Evolutionary conservation across 2,113 vertebrate species (phyloP), one percentile per base, ranked within the genome.

Genomic region (Pandion haliaetus): DNA sequence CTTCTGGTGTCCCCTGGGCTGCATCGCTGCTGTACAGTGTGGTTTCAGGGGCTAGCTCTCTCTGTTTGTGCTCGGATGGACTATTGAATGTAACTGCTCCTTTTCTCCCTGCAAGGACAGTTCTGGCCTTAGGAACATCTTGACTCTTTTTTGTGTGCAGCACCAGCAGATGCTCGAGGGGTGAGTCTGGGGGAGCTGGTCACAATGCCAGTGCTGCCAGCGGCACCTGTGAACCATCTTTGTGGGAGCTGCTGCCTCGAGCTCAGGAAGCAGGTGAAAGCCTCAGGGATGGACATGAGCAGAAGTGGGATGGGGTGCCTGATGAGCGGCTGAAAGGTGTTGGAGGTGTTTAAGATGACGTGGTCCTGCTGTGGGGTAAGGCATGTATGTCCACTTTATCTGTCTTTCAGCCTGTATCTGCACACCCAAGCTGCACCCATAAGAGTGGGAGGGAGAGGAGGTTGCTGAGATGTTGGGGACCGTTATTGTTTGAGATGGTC

Each of bases 301-400:
- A 55, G 45, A 50, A 86, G 50, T 5, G 9, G 82, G 62, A 72
- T 20, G 29, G 6, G 26, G 36, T 3, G 4, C 45, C 79, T 1
- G 4, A 6, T 13, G 62, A 59, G 31, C 1, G 0, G 25, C 65
- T 61, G 77, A 73, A 66, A 40, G 97, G 90, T 62, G 42, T 31
- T 89, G 47, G 90, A 97, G 6, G 71, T 97, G 86, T 97, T 98
- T 78, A 89, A 93, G 94, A 97, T 97, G 97, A 96, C 95, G 81
- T 38, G 5, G 6, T 26, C 82, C 65, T 98, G 98, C 94, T 98
- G 98, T 34, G 69, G 97, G 98, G 98, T 98, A 98, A 99, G 98
- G 88, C 59, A 45, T 1, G 12, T 13, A 10, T 10, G 7, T 69
- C 38, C 20, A 32, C 52, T 61, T 59, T 45, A 7, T 69, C 29